Evolutionary conservation across 2,113 vertebrate genomes (phyloP).

Genomic region (Gopherus flavomarginatus): DNA sequence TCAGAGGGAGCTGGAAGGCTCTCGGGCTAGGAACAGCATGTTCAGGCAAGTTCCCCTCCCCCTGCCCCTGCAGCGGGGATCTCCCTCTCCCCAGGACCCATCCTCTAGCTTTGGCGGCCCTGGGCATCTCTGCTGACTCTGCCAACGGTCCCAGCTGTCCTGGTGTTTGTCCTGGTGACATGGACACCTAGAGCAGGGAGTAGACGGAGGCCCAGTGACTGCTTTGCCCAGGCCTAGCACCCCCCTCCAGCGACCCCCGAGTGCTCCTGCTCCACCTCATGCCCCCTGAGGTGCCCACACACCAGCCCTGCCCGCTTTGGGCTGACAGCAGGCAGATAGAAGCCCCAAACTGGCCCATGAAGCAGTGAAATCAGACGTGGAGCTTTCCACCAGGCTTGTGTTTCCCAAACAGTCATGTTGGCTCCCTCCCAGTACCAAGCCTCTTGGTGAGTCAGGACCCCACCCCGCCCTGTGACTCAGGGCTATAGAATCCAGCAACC

Average conservation of each 20-base stretch:
- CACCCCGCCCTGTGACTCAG: neutral
- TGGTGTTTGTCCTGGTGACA: neutral
- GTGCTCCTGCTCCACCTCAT: neutral
- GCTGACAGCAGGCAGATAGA: neutral
- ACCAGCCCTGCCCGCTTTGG: neutral
- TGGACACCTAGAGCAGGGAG: neutral
- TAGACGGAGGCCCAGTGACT: neutral
- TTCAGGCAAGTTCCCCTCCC: neutral
- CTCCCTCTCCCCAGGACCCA: neutral
- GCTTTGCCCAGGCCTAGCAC: neutral
- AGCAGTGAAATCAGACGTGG: neutral
- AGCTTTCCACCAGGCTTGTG: neutral
- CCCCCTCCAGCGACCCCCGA: neutral
- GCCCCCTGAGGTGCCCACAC: too few relatives aligned
- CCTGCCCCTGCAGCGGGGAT: neutral
- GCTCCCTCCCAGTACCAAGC: neutral
- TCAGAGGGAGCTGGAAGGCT: neutral
- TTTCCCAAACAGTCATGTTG: neutral
- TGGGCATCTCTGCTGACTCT: neutral
- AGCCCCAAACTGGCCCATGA: neutral
- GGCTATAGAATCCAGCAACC: accelerated
- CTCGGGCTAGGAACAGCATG: neutral
- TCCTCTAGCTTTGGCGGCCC: neutral
- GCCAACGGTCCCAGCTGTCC: neutral
- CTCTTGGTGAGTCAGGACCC: neutral